Evolutionary conservation across 2,888 invertebrate genomes (phyloP).

Genomic region (Drosophila robusta): DNA sequence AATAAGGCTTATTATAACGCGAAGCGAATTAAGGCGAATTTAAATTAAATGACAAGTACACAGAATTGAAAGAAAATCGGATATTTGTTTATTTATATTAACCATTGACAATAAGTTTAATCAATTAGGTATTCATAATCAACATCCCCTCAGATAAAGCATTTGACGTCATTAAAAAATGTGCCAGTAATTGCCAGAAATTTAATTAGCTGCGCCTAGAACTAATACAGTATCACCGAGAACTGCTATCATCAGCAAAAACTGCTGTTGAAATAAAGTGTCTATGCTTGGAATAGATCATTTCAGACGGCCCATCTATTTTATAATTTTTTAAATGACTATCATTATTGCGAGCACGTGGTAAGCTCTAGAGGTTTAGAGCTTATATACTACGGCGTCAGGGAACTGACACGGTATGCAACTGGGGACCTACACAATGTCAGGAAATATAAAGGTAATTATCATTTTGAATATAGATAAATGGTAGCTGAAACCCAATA

Average conservation of each 20-base stretch:
- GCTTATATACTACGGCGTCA: not conserved
- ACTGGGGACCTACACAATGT: not conserved
- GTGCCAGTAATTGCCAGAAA: constrained; percentile 14
- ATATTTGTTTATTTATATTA: not conserved
- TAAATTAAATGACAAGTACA: too few relatives aligned
- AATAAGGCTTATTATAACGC: constrained; percentile 1
- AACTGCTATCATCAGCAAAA: not conserved
- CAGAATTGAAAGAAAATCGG: too few relatives aligned
- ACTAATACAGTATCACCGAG: not conserved
- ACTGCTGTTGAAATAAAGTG: constrained; percentile 6
- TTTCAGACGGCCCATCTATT: not conserved
- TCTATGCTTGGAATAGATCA: not conserved
- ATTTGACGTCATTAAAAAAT: constrained; percentile 12
- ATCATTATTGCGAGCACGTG: constrained; percentile 15
- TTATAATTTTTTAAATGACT: constrained; percentile 6
- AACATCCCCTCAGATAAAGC: not conserved
- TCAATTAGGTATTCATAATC: constrained; percentile 2
- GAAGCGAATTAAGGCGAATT: not conserved
- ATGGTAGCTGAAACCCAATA: constrained; percentile 16
- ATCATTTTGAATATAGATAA: constrained; percentile 18
- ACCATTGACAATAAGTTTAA: too few relatives aligned
- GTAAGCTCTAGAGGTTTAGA: not conserved
- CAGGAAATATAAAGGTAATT: constrained; percentile 16
- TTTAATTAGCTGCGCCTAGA: constrained; percentile 9
- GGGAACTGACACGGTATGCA: constrained; percentile 12